Base-by-base conservation (phyloP, 2,888 invertebrate species). In the Imbricaverruca yamaguchii region DNA sequence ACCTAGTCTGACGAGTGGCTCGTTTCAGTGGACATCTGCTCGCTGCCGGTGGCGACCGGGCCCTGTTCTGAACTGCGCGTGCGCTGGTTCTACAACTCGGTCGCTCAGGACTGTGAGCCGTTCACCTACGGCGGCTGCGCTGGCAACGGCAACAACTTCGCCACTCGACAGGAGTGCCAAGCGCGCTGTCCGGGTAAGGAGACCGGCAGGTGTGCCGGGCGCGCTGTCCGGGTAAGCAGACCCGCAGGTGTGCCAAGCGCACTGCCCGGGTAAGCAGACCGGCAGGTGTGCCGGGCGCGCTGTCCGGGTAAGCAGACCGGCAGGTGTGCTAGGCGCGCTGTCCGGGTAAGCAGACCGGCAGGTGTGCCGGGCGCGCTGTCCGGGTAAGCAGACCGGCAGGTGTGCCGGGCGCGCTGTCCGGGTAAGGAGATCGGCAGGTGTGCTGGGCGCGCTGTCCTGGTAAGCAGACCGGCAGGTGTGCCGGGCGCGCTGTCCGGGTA, bases 61-160 rank as follows among this genome's bases (percentile, higher is more conserved):
- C 81, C 83, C 80, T 85, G 87, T 81, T 82, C 83, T 39, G 86
- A 84, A 21, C 84, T 84, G 55, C 85, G 87, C 69, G 83, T 84
- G 0, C 84, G 86, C 4, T 88, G 85, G 85, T 87, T 84, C 83
- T 87, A 85, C 84, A 86, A 88, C 82, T 82, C 84, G 2, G 84
- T 84, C 15, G 85, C 85, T n/a, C 84, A 85, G 39, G 83, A 84
- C 25, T 88, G 88, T 84, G 86, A 87, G 82, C 83, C 84, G 12
- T 88, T 88, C 84, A 83, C 85, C 63, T 88, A 86, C 83, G 87
- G 87, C 21, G 88, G 88, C n/a, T 88, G 88, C 84, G 85, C 84
- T 15, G 87, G 87, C 8, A 87, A 87, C 81, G 84, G 82, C 11
- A 87, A 87, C 83, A 86, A 86, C 82, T 87, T 87, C 83, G 83